A percentile compares a stretch with the other conserved stretches of the same genome.
Conservation (phyloP, 2,113 vertebrate species). For the Bungarus multicinctus region DNA sequence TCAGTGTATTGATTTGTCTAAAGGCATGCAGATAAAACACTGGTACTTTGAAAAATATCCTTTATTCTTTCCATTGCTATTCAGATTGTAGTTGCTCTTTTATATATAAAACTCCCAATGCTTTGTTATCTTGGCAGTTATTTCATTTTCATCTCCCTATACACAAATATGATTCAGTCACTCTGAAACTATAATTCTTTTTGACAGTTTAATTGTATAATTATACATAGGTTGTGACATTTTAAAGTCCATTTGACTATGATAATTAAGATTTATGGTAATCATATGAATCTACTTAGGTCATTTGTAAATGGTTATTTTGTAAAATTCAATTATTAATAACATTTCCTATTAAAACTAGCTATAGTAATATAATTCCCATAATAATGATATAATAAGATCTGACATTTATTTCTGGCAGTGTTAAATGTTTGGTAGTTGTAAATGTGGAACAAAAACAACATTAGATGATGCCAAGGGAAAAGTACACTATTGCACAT, state of each 20-base stretch:
- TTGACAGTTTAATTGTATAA: not conserved
- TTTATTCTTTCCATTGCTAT: not conserved
- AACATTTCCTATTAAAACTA: not conserved
- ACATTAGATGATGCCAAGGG: accelerated
- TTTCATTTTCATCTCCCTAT: not conserved
- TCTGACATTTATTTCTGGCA: conserved; percentile 6
- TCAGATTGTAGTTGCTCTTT: not conserved
- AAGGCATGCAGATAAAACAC: not conserved
- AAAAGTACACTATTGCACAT: not conserved
- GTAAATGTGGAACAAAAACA: not conserved
- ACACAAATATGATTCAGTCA: not conserved
- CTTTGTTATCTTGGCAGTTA: not conserved
- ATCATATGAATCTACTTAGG: conserved; percentile 12
- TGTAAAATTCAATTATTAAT: not conserved
- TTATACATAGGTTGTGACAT: not conserved
- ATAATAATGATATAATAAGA: not conserved
- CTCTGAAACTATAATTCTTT: not conserved
- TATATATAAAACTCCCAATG: not conserved
- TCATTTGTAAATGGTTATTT: not conserved
- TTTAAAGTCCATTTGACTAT: not conserved
- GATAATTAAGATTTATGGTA: not conserved
- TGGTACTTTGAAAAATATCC: not conserved
- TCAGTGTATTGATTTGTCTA: not conserved
- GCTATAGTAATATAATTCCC: not conserved
- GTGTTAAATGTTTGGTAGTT: not conserved